These are phyloP conservation scores for Dioctria linearis DNA, from an alignment of 2,888 invertebrate species.

Conservation along the genomic window DNA sequence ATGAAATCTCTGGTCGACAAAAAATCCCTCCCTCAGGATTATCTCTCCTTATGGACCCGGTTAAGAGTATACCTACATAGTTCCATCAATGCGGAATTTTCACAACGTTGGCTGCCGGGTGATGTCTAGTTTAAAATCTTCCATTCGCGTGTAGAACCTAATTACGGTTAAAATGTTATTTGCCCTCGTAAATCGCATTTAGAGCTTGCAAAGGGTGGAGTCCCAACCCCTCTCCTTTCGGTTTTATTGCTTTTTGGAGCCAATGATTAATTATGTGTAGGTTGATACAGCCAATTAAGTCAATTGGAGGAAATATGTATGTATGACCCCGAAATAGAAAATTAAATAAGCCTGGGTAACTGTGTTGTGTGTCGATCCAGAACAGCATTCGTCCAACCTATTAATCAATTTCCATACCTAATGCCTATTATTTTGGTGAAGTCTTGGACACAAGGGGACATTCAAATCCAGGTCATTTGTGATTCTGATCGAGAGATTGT, in stretches of 20 bases:
- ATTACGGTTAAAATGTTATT: constrained; percentile 41
- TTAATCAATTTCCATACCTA: neutral
- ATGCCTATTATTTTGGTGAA: neutral
- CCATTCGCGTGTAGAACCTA: neutral
- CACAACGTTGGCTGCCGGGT: too few species aligned
- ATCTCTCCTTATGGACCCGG: too few species aligned
- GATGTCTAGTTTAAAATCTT: neutral
- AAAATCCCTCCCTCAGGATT: too few species aligned
- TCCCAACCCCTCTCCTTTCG: neutral
- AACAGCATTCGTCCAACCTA: neutral
- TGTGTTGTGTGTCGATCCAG: neutral
- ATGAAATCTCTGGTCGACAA: too few species aligned
- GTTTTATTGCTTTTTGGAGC: constrained; percentile 34
- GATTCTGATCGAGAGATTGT: neutral
- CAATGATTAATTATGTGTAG: constrained; percentile 50
- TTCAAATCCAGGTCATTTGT: neutral
- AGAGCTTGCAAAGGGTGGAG: neutral
- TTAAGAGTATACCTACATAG: too few species aligned
- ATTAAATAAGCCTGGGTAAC: constrained; percentile 1
- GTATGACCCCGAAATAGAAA: constrained; percentile 38
- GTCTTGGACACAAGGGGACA: neutral
- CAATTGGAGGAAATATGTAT: constrained; percentile 24
- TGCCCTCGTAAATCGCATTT: constrained; percentile 40
- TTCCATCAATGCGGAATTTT: neutral
- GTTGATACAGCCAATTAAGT: constrained; percentile 35